Conservation (phyloP, 2,888 invertebrate species). For the Stenolophus ochropezus region DNA sequence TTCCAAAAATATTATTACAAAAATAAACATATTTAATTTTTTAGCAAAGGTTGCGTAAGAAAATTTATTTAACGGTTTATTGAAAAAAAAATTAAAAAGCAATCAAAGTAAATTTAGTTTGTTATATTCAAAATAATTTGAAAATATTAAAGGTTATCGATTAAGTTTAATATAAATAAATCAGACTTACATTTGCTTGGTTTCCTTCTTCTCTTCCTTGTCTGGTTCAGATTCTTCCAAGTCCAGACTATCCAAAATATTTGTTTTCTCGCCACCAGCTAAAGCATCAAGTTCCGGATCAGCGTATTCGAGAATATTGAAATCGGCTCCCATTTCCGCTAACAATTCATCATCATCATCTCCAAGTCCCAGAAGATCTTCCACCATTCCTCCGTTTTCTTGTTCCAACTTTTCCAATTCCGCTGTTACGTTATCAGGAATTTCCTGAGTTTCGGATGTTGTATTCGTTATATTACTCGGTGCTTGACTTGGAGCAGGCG, state of each 20-base stretch:
- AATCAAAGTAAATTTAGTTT: too few species aligned
- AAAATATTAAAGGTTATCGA: too few species aligned
- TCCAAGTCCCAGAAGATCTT: constrained; percentile 87
- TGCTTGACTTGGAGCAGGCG: too few species aligned
- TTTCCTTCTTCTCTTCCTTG: constrained; percentile 78
- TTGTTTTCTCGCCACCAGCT: constrained; percentile 86
- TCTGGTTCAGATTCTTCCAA: constrained; percentile 85
- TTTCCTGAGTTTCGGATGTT: constrained; percentile 75
- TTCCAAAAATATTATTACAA: too few species aligned
- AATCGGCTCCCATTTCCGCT: constrained; percentile 95
- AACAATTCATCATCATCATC: constrained; percentile 91
- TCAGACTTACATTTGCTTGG: constrained; percentile 67
- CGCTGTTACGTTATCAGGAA: constrained; percentile 81
- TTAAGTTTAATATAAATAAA: too few species aligned
- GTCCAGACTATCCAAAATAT: constrained; percentile 90
- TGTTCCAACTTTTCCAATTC: constrained; percentile 82
- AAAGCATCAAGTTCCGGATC: constrained; percentile 93
- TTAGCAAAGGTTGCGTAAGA: too few species aligned
- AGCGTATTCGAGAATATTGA: constrained; percentile 96
- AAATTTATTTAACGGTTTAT: too few species aligned
- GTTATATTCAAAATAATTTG: too few species aligned
- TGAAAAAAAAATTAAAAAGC: too few species aligned
- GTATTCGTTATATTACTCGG: constrained; percentile 65
- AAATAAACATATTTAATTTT: too few species aligned
- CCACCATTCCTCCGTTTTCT: constrained; percentile 78